Base-by-base conservation (phyloP, 2,113 vertebrate species). In the Tetraodon nigroviridis region DNA sequence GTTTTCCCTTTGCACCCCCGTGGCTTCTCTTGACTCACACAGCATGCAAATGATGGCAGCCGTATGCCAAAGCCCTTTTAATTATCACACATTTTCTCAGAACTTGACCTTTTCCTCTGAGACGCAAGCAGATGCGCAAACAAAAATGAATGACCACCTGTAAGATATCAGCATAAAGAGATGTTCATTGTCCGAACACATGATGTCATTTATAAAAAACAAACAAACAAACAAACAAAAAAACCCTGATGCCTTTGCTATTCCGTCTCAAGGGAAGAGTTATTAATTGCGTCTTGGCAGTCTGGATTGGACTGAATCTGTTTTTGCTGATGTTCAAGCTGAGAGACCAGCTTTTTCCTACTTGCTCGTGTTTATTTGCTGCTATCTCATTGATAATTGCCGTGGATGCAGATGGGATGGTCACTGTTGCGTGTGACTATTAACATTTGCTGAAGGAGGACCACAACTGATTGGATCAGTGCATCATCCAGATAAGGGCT, bases 21-120 rank as follows among this genome's bases (percentile, higher is more conserved):
- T 14, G 55, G 37, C 61, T 62, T 57, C 64, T 52, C 48, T 50
- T 37, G 65, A 47, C 52, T 56, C 37, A 17, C 46, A 7, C 79
- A 71, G 76, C 64, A 27, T 67, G 75, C 40, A 32, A 15, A 41
- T 17, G 16, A 55, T 46, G 19, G 65, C 15, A 45, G 53, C 78
- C 81, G 67, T 81, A 83, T 83, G 81, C 71, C 21, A 4, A 58
- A 73, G 69, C 72, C 79, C 44, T 54, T 75, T 69, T 78, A 83
- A 85, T 87, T 81, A 81, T 81, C 64, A 8, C 76, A 53, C 71
- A 58, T 74, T 75, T 63, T 71, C 64, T 56, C 58, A 17, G 65
- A 59, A 50, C 47, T 37, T 64, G 77, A 84, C 81, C 83, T 87
- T 87, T 77, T 71, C 72, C 55, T 20, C 7, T 3, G 50, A 8